phyloP scores from a whole-genome alignment of 2,888 invertebrate genomes.

The Subacronicta megacephala region DNA sequence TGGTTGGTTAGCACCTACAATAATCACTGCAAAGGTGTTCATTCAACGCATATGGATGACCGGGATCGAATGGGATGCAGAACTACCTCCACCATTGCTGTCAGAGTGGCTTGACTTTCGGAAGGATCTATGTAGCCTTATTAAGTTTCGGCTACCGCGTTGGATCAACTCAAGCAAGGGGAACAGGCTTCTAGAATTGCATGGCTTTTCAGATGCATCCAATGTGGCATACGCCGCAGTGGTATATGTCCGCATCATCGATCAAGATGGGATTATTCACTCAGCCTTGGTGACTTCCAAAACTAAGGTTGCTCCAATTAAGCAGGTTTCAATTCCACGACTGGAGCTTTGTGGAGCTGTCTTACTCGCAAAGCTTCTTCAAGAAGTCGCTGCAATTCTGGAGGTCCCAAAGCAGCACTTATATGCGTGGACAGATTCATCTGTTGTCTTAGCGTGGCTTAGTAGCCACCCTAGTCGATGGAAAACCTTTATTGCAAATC shows the following conservation, averaged over 20 bases:
- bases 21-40: too few relatives aligned
- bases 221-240: conserved; percentile 12
- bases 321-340: conserved; percentile 29
- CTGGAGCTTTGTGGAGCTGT: conserved; percentile 31
- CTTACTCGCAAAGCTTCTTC: conserved; percentile 20
- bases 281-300: conserved; percentile 4
- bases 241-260: neutral
- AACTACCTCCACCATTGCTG: neutral
- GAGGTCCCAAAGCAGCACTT: conserved; percentile 5
- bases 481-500: too few relatives aligned
- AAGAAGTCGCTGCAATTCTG: conserved; percentile 17
- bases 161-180: too few relatives aligned
- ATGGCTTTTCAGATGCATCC: conserved; percentile 14
- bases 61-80: conserved; percentile 18
- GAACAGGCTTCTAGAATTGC: neutral
- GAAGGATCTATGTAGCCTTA: too few relatives aligned
- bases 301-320: conserved; percentile 36
- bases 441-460: conserved; percentile 33
- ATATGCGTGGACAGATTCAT: conserved; percentile 36
- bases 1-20: too few relatives aligned
- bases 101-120: too few relatives aligned
- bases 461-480: too few relatives aligned
- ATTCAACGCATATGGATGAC: conserved; percentile 20
- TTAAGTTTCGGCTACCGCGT: too few relatives aligned
- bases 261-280: neutral